phyloP scores from a whole-genome alignment of 2,113 vertebrate genomes.

The Oreochromis tanganicae region DNA sequence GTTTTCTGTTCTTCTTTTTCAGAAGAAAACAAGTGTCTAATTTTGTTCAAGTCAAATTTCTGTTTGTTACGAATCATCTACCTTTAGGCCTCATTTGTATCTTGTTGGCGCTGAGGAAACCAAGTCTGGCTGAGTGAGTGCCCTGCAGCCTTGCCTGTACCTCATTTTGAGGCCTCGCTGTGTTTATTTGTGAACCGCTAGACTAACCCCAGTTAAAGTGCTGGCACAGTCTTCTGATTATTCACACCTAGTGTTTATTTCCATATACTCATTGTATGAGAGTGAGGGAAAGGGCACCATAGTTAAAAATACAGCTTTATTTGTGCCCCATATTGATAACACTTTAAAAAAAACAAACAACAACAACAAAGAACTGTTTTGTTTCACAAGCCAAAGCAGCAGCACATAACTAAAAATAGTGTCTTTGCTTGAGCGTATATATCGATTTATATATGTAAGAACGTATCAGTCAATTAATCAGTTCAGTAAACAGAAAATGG shows the following conservation, averaged over 20 bases:
- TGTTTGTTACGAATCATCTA: neutral
- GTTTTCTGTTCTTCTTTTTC: neutral
- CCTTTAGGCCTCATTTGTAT: neutral
- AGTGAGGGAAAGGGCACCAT: neutral
- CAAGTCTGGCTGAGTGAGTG: neutral
- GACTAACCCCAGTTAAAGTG: neutral
- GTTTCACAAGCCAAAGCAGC: neutral
- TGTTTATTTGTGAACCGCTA: neutral
- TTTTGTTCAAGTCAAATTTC: neutral
- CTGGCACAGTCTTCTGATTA: conserved; percentile 2
- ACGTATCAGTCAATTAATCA: neutral
- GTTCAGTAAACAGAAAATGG: neutral
- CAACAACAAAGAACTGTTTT: neutral
- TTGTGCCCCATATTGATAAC: neutral
- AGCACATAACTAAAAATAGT: neutral
- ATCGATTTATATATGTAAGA: neutral
- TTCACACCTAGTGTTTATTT: conserved; percentile 26
- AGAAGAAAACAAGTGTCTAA: neutral
- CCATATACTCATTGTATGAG: conserved; percentile 1
- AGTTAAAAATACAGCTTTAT: conserved; percentile 7
- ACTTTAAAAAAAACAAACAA: neutral
- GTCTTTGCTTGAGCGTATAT: neutral
- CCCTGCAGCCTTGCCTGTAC: neutral
- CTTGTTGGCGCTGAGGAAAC: neutral
- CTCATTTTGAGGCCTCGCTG: neutral